Base-by-base conservation (phyloP, 2,888 invertebrate genomes). In the Noctua pronuba region DNA sequence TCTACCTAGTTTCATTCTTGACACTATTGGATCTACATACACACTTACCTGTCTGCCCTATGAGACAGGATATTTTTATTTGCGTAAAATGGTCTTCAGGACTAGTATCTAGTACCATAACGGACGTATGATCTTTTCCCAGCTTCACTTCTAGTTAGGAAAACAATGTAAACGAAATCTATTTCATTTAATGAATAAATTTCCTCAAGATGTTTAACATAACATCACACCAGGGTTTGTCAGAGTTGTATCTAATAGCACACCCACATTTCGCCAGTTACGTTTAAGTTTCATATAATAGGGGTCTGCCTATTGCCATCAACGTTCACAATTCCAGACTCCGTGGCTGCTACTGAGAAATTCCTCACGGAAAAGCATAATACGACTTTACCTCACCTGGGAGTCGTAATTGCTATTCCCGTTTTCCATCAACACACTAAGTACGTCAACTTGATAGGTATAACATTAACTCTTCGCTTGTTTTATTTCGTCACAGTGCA, bases 401-500 rank as follows among this genome's bases (percentile, higher is more conserved):
- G 3, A n/a, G 35, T n/a, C 16, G 65, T 41, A n/a, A 8, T 41
- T 4, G n/a, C 4, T 0, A n/a, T 41, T n/a, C 31, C 72, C 60
- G 65, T 79, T 78, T 81, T 82, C 76, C 78, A 88, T 70, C 76
- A 75, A 77, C 46, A 75, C 70, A 88, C 67, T 65, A 69, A 75
- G 35, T 69, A 69, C 70, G 70, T 78, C 74, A 80, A 77, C 72
- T 73, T 79, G 67, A 79, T 77, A n/a, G n/a, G n/a, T n/a, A 85
- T 77, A 83, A 81, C 73, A 82, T 82, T 80, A 74, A 71, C 58
- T 79, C 58, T 21, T 41, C 62, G 52, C 72, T 82, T 16, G 75
- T 85, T 82, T 88, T 88, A 86, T 88, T 88, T 82, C 79, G 82
- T 85, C 81, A 86, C 83, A 77, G 83, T 82, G 73, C 80, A 85